Conservation (phyloP, 2,888 invertebrate genomes). For the Colostygia pectinataria region DNA sequence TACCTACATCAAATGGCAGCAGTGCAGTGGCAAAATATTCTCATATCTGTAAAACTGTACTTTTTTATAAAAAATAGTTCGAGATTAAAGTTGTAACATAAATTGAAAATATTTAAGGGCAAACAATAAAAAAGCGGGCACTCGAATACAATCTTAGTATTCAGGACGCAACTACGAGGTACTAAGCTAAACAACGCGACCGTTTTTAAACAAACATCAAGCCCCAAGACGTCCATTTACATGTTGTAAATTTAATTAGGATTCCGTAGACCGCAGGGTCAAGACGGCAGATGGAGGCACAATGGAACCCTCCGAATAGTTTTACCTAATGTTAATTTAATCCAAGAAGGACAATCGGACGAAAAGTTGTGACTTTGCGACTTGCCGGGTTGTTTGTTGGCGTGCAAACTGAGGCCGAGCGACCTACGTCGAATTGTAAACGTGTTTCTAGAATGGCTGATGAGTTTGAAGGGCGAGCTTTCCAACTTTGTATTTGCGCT, state of each 20-base stretch:
- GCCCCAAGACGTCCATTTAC: slow-evolving; percentile 69
- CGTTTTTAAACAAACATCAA: slow-evolving; percentile 63
- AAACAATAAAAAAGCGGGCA: too few relatives aligned
- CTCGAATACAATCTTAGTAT: slow-evolving; percentile 10
- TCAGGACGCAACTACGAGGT: slow-evolving; percentile 11
- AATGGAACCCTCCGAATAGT: slow-evolving; percentile 64
- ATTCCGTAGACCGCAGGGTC: slow-evolving; percentile 66
- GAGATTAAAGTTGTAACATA: too few relatives aligned
- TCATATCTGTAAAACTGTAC: too few relatives aligned
- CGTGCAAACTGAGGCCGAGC: slow-evolving; percentile 39
- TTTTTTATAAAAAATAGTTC: too few relatives aligned
- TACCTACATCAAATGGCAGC: too few relatives aligned
- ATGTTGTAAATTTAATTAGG: slow-evolving; percentile 81
- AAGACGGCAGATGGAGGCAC: slow-evolving; percentile 52
- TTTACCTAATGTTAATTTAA: slow-evolving; percentile 82
- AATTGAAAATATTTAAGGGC: too few relatives aligned
- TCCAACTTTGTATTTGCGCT: slow-evolving; percentile 2
- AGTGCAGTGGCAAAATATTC: too few relatives aligned
- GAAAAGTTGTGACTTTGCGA: slow-evolving; percentile 71
- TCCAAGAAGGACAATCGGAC: slow-evolving; percentile 72
- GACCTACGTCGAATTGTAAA: slow-evolving; percentile 11
- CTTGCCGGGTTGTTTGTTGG: slow-evolving; percentile 53
- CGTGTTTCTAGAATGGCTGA: slow-evolving; percentile 18
- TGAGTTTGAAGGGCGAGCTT: slow-evolving; percentile 7
- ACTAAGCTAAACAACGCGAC: slow-evolving; percentile 35